Conservation (phyloP, 2,888 invertebrate species). For the Nasonovia ribisnigri region DNA sequence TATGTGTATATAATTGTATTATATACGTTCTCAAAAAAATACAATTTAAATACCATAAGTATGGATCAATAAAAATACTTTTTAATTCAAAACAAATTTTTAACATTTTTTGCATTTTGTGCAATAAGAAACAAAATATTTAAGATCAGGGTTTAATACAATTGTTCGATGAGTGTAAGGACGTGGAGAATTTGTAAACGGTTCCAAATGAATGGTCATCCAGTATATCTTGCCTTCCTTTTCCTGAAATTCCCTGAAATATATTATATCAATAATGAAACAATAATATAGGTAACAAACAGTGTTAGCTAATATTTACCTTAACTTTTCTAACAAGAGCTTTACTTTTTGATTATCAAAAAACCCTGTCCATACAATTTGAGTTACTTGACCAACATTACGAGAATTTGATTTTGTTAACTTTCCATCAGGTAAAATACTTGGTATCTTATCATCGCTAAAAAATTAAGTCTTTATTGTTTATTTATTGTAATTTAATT, state of each 20-base stretch:
- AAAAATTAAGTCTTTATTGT: background rate
- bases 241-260: constrained; percentile 30
- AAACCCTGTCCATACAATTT: constrained; percentile 50
- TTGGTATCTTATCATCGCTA: background rate
- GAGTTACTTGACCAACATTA: constrained; percentile 51
- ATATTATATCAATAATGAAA: background rate
- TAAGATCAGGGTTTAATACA: constrained; percentile 19
- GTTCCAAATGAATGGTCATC: constrained; percentile 41
- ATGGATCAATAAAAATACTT: background rate
- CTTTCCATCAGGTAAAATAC: constrained; percentile 42
- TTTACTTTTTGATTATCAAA: constrained; percentile 43
- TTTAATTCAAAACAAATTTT: background rate
- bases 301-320: constrained; percentile 18
- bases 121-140: constrained; percentile 45
- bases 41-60: constrained; percentile 15
- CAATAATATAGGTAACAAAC: background rate
- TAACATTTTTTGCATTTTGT: constrained; percentile 34
- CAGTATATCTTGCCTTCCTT: constrained; percentile 25
- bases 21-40: background rate
- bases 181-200: constrained; percentile 38
- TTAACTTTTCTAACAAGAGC: constrained; percentile 24
- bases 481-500: background rate
- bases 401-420: constrained; percentile 55
- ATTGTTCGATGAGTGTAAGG: constrained; percentile 32
- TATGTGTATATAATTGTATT: no score